Evolutionary conservation across 2,113 vertebrate species (phyloP), one percentile per base, ranked within the genome.

Genomic region (Chionodraco myersi): DNA sequence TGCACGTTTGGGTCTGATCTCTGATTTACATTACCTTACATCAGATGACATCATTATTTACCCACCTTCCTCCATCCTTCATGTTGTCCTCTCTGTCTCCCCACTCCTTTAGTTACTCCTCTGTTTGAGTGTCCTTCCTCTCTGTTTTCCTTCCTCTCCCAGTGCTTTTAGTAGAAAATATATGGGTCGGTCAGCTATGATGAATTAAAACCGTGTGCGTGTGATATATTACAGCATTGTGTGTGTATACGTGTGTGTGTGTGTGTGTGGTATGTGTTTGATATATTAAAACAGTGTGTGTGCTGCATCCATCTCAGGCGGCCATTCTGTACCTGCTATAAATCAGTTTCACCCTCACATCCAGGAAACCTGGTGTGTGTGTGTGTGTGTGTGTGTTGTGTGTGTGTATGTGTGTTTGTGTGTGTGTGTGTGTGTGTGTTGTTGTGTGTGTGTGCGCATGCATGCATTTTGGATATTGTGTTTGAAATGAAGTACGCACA

Each of bases 261-360:
- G 69, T 58, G 56, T 69, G 75, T 69, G 75, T 66, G 72, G 82
- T 84, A 81, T 85, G 80, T 72, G 82, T 87, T 80, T 92, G 91
- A 94, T 93, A 70, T 88, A 94, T 93, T 92, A 91, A 94, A 94
- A 90, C 65, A 86, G 64, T 88, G 82, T 53, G 65, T 89, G 83
- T 59, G 59, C 86, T 75, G 84, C 90, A 95, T 95, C 90, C 89
- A 89, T 94, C 92, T 89, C 77, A 56, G 84, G 82, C 82, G 80
- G 84, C 85, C 86, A 86, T 91, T 86, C 49, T 83, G 77, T 48
- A 82, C 82, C 66, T 15, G 73, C 79, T 54, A 94, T 92, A 92
- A 92, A 92, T 93, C 88, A 61, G 84, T 36, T 88, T 83, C 83
- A 83, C 82, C 88, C 87, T 92, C 90, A 86, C 76, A 21, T 21